Percentiles rank a stretch among this genome's conserved stretches.
Evolutionary conservation across 2,113 vertebrate genomes (phyloP).

Genomic region (Cinclus cinclus): DNA sequence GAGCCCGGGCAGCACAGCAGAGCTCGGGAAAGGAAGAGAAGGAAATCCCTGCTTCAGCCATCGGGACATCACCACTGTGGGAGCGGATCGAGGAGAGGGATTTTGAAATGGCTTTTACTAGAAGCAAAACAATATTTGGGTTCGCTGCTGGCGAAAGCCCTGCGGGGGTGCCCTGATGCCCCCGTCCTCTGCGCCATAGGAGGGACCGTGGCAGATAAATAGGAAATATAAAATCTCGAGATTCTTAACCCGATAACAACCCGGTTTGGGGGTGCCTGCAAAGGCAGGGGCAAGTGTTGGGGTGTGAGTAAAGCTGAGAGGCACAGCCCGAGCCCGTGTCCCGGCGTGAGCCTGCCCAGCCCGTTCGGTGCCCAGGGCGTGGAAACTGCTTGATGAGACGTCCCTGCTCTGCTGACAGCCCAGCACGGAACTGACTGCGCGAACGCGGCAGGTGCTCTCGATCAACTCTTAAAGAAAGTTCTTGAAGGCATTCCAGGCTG

Average conservation of each 20-base stretch:
- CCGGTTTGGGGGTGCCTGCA: neutral
- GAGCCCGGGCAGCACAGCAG: neutral
- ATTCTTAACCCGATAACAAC: neutral
- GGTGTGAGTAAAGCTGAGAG: neutral
- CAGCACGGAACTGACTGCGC: accelerated
- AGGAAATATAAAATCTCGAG: neutral
- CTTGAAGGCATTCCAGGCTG: neutral
- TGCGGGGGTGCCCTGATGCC: accelerated
- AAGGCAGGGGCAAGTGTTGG: neutral
- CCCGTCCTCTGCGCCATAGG: neutral
- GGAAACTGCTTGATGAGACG: accelerated
- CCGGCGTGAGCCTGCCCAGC: accelerated
- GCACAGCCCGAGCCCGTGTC: neutral
- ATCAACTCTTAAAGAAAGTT: neutral
- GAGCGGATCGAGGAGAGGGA: neutral
- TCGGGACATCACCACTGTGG: neutral
- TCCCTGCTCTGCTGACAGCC: neutral
- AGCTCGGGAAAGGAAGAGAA: neutral
- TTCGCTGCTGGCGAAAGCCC: accelerated
- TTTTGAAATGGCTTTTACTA: neutral
- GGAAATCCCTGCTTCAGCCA: neutral
- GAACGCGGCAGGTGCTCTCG: neutral
- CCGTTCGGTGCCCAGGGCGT: accelerated
- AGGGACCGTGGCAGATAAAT: neutral
- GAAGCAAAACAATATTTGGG: neutral